phyloP scores from a whole-genome alignment of 1,140 invertebrate species.

The Leptinotarsa texana region DNA sequence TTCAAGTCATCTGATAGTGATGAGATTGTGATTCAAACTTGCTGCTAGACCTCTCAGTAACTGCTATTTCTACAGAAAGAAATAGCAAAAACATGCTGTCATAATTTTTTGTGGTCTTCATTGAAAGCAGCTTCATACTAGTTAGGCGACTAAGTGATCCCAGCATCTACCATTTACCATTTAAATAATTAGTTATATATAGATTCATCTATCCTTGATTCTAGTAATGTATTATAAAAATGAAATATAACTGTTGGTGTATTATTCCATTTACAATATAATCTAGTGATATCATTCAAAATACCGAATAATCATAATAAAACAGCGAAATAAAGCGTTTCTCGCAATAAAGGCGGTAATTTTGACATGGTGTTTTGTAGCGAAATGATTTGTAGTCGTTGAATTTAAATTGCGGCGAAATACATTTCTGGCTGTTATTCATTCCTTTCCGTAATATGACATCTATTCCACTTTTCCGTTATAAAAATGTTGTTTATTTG shows the following conservation, averaged over 20 bases:
- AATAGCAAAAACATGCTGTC: no score
- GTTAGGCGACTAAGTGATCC: no score
- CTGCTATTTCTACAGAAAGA: no score
- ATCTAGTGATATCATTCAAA: background rate
- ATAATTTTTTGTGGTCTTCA: no score
- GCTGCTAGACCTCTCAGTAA: no score
- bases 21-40: no score
- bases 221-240: no score
- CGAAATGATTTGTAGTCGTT: background rate
- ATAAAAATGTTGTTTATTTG: background rate
- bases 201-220: no score
- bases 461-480: background rate
- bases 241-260: background rate
- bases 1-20: no score
- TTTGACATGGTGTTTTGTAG: background rate
- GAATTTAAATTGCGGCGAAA: background rate
- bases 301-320: constrained; percentile 9
- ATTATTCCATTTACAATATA: background rate
- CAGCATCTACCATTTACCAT: no score
- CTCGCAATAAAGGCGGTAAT: constrained; percentile 5
- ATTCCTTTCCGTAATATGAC: background rate
- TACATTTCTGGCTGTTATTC: background rate
- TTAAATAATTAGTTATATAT: no score
- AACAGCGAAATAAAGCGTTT: constrained; percentile 1
- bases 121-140: no score